These are phyloP conservation scores for Rhinopomastus cyanomelas DNA, from an alignment of 2,113 vertebrate species.

Conservation along the genomic window DNA sequence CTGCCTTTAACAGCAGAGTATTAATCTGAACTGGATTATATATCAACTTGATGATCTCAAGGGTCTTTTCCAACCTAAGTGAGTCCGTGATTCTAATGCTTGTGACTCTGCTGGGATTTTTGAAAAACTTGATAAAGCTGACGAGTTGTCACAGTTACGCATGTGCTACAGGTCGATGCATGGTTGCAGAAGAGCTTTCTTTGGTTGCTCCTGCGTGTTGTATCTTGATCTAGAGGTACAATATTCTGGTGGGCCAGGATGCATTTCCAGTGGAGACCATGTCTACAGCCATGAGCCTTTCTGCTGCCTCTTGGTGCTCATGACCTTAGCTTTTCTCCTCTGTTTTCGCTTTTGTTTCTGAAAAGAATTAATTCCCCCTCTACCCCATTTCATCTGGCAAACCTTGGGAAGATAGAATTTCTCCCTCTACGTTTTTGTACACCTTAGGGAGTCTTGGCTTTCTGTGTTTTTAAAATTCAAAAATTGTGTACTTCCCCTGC, in stretches of 20 bases:
- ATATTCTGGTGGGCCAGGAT: background rate
- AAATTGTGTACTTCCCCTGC: constrained; percentile 36
- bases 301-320: background rate
- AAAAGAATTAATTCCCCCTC: background rate
- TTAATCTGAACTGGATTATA: background rate
- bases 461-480: constrained; percentile 51
- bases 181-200: background rate
- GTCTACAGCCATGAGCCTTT: background rate
- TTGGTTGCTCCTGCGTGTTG: background rate
- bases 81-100: too few relatives aligned
- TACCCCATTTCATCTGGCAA: constrained; percentile 35
- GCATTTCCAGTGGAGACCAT: background rate
- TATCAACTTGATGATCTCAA: background rate
- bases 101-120: background rate
- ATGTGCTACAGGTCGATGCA: background rate
- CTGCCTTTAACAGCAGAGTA: background rate
- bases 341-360: constrained; percentile 34
- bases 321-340: background rate
- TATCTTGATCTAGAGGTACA: background rate
- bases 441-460: constrained; percentile 32
- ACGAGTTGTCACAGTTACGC: background rate
- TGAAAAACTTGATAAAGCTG: background rate
- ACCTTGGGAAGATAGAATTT: constrained; percentile 43
- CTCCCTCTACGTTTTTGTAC: constrained; percentile 36
- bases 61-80: too few relatives aligned